Evolutionary conservation across 2,797 vertebrate species (phyloP).

Genomic region (Trematomus bernacchii): DNA sequence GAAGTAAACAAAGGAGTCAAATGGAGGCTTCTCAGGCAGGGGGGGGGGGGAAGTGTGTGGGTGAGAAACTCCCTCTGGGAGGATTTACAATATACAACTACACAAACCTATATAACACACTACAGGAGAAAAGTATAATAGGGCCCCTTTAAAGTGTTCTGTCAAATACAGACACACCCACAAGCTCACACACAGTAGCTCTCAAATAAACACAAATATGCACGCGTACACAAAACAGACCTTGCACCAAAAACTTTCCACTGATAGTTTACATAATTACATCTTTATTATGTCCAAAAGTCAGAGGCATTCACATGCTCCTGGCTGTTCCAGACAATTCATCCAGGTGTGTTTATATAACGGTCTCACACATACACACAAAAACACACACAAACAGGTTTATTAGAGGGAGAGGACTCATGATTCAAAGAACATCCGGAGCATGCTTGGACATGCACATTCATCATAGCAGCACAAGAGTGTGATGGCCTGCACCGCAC

Average conservation of each 20-base stretch:
- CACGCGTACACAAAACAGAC: constrained; percentile 20
- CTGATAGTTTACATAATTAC: constrained; percentile 66
- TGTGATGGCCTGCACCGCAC: constrained; percentile 64
- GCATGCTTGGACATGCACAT: constrained; percentile 80
- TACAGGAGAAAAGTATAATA: no score
- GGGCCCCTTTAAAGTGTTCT: not conserved
- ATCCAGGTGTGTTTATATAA: constrained; percentile 78
- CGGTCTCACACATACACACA: constrained; percentile 18
- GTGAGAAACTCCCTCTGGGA: no score
- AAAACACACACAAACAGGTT: constrained; percentile 57
- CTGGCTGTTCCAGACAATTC: constrained; percentile 38
- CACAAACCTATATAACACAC: no score
- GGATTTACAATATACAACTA: no score
- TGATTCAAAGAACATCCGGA: constrained; percentile 68
- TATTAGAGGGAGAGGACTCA: constrained; percentile 67
- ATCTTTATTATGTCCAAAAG: constrained; percentile 59
- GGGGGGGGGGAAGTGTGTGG: no score
- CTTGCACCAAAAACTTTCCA: constrained; percentile 52
- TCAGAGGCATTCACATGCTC: constrained; percentile 48
- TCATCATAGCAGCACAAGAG: constrained; percentile 72
- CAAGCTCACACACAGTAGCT: constrained; percentile 14
- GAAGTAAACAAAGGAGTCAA: no score
- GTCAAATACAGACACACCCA: constrained; percentile 23
- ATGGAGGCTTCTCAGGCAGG: no score
- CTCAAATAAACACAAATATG: constrained; percentile 15